Percentiles rank a stretch among this genome's conserved stretches.
These are phyloP conservation scores for Capitulum mitella DNA, from an alignment of 2,888 invertebrate genomes.

Conservation along the genomic window DNA sequence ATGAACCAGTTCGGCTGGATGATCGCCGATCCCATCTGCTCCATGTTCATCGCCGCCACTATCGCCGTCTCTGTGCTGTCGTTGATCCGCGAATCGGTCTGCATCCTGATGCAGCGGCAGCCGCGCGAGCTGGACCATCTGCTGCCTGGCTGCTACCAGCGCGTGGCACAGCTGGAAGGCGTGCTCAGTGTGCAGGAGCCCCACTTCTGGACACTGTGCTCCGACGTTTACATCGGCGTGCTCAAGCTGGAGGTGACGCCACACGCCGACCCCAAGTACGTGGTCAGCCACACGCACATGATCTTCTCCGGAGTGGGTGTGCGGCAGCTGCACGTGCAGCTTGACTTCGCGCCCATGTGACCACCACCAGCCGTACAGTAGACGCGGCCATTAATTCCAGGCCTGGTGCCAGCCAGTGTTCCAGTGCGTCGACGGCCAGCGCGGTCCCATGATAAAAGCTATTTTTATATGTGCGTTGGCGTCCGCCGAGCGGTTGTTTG, in stretches of 20 bases:
- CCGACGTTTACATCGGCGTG: conserved; percentile 84
- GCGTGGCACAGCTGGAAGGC: conserved; percentile 78
- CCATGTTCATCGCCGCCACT: conserved; percentile 87
- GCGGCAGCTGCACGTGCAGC: conserved; percentile 81
- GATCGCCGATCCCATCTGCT: conserved; percentile 96
- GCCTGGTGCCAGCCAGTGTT: background rate
- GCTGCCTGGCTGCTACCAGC: conserved; percentile 79
- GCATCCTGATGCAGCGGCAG: conserved; percentile 90
- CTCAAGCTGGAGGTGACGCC: conserved; percentile 91
- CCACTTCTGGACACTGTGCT: conserved; percentile 97
- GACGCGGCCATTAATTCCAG: background rate
- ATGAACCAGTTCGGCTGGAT: conserved; percentile 97
- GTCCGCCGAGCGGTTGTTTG: background rate
- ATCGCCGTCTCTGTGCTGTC: conserved; percentile 71
- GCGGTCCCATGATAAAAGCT: background rate
- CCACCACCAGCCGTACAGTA: background rate
- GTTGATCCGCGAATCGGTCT: conserved; percentile 60
- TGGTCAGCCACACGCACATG: conserved; percentile 84
- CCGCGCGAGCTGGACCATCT: conserved; percentile 71
- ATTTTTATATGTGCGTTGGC: background rate
- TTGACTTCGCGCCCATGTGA: conserved; percentile 77
- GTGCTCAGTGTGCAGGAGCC: conserved; percentile 91
- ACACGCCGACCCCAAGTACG: conserved; percentile 85
- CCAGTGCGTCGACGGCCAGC: background rate
- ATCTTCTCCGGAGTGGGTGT: conserved; percentile 91